Base-by-base conservation (phyloP, 1,140 invertebrate genomes). In the Cyclargus thomasi region DNA sequence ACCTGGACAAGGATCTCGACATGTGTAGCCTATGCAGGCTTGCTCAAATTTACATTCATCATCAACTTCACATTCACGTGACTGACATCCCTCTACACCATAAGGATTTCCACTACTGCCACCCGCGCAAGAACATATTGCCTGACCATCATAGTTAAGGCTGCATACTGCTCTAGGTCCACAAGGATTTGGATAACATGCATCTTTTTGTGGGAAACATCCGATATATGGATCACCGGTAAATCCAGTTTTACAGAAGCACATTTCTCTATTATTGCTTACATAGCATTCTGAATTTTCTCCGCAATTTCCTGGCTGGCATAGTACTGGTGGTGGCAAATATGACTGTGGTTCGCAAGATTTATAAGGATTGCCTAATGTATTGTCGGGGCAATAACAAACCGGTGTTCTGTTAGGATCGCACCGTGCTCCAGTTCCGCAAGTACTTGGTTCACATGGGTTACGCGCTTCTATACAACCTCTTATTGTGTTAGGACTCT, bases 401-500 rank as follows among this genome's bases (percentile, higher is more conserved):
- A 94, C 92, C n/a, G 95, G 95, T 66, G 91, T 90, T 73, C 94
- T 92, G 67, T 93, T 93, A 14, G 95, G 93, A 89, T 97, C 95
- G 79, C 96, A 97, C 53, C 94, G 90, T 57, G 96, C 96, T 7
- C 95, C 94, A 35, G 85, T 77, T 29, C 96, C 96, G 82, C 97
- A 97, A 0, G 95, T 94, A 77, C 95, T 97, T 4, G 95, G 95
- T 72, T 96, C 94, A 76, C 96, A 97, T 1, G 94, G 94, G 84
- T 97, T 96, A 22, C 92, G 90, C 68, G 94, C 93, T 76, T 95
- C 94, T 1, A 96, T 89, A 78, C 96, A 97, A 23, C 96, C 96
- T 80, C 96, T 92, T 57, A 97, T 94, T 0, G 96, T 97, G 75
- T 97, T 97, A 0, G 95, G 95, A 83, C 95, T 96, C 89, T 97